Conservation (phyloP, 2,888 invertebrate genomes). For the Chaitophorus viminalis region DNA sequence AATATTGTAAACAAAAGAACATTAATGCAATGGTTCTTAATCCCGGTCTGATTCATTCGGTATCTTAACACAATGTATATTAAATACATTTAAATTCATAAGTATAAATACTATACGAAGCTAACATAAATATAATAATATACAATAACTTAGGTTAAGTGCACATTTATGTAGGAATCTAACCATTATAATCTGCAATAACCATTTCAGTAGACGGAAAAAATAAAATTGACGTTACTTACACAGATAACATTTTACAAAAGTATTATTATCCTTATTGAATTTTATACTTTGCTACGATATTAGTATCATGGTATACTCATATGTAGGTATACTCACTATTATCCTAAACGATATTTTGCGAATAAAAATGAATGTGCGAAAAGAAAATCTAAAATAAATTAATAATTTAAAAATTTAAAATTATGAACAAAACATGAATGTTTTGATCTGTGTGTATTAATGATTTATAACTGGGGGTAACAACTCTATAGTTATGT, state of each 20-base stretch:
- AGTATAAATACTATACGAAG: neutral
- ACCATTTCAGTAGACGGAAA: neutral
- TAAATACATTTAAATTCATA: slow-evolving; percentile 25
- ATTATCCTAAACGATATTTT: neutral
- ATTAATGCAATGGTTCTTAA: slow-evolving; percentile 28
- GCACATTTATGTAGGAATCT: neutral
- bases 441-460: no score
- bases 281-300: neutral
- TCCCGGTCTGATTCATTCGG: slow-evolving; percentile 32
- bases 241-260: neutral
- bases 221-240: neutral
- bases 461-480: no score
- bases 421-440: no score
- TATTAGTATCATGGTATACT: no score
- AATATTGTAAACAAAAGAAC: slow-evolving; percentile 26
- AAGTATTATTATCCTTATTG: neutral
- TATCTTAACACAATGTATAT: neutral
- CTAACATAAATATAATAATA: neutral
- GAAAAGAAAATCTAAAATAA: no score
- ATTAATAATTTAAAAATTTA: no score
- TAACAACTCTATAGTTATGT: no score
- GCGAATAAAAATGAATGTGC: no score
- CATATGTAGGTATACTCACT: neutral
- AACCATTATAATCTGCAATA: neutral
- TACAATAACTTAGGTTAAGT: neutral